Percentiles rank a stretch among this genome's conserved stretches.
phyloP scores from a whole-genome alignment of 2,888 invertebrate genomes.

The Cataglyphis livida region DNA sequence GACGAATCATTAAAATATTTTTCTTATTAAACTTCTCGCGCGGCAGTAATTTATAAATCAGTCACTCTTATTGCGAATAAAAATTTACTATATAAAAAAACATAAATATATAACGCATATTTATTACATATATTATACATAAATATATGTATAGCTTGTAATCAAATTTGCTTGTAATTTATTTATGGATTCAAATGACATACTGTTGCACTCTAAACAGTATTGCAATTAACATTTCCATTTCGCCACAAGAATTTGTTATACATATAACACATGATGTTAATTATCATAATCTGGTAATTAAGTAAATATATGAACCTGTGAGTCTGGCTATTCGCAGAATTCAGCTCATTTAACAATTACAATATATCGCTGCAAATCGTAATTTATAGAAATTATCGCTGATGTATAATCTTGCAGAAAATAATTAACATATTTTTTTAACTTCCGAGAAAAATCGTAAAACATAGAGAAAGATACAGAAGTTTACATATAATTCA shows the following conservation, averaged over 20 bases:
- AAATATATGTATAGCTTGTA: neutral
- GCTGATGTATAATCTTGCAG: constrained; percentile 21
- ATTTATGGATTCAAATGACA: constrained; percentile 47
- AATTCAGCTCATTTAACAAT: constrained; percentile 30
- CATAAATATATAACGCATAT: neutral
- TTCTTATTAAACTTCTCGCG: neutral
- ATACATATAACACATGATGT: constrained; percentile 40
- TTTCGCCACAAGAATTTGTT: constrained; percentile 33
- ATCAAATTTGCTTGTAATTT: constrained; percentile 35
- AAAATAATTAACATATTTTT: constrained; percentile 24
- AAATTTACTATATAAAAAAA: neutral
- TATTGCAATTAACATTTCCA: constrained; percentile 44
- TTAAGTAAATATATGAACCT: constrained; percentile 29
- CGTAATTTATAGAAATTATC: neutral
- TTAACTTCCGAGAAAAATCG: neutral
- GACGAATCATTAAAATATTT: constrained; percentile 1
- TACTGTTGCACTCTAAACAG: constrained; percentile 34
- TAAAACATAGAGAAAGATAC: neutral
- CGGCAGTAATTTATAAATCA: neutral
- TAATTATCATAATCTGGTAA: constrained; percentile 43
- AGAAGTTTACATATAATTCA: neutral
- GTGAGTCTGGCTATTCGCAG: constrained; percentile 15
- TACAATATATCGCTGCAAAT: neutral
- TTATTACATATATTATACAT: neutral
- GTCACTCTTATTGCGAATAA: neutral